These are phyloP conservation scores for Pachyuromys duprasi DNA, from an alignment of 2,797 vertebrate species.

Conservation along the genomic window DNA sequence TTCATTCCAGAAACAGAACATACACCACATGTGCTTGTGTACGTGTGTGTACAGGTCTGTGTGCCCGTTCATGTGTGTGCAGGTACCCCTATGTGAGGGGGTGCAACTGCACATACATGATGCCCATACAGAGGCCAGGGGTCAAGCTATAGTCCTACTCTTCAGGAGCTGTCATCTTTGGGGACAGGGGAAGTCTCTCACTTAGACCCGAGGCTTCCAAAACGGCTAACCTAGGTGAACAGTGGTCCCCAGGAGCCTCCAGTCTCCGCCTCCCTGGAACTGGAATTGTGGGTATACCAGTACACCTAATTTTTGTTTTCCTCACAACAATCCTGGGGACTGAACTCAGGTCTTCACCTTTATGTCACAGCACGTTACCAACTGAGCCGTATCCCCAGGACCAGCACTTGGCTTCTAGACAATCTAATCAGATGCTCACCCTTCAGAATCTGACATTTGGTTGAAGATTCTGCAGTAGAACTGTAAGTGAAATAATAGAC, in stretches of 20 bases:
- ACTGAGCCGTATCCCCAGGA: background rate
- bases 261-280: background rate
- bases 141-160: background rate
- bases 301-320: background rate
- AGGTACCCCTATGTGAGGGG: background rate
- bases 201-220: background rate
- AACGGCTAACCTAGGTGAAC: background rate
- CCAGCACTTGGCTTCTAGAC: background rate
- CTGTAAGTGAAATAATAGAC: constrained; percentile 39
- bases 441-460: background rate
- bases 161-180: background rate
- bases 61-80: background rate
- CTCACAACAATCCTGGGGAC: background rate
- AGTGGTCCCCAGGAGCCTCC: too few relatives aligned
- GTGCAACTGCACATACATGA: background rate
- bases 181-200: background rate
- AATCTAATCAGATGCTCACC: constrained; percentile 2
- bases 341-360: too few relatives aligned
- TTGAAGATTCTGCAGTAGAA: constrained; percentile 22
- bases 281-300: background rate
- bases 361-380: background rate
- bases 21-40: background rate
- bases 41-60: background rate
- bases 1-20: constrained; percentile 7
- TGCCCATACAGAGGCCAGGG: background rate